Conservation (phyloP, 2,888 invertebrate species). For the Chouioia cunea region DNA sequence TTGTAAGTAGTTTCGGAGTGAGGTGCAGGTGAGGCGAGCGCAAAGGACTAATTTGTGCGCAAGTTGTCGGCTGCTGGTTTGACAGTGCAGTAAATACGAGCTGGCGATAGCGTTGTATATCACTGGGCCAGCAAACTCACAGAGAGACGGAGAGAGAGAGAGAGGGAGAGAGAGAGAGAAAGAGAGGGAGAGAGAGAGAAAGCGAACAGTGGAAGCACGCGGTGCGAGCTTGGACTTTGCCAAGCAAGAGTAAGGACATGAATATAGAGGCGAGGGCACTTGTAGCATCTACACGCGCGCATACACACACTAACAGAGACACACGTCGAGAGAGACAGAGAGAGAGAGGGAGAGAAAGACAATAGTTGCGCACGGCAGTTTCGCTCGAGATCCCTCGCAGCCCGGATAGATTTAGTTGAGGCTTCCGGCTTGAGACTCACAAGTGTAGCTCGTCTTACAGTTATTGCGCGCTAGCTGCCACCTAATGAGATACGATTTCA, state of each 20-base stretch:
- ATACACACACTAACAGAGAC: too few relatives aligned
- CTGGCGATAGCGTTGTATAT: conserved; percentile 65
- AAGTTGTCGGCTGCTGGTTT: conserved; percentile 67
- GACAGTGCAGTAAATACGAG: conserved; percentile 68
- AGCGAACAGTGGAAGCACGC: too few relatives aligned
- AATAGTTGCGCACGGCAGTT: conserved; percentile 28
- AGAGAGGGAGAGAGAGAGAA: too few relatives aligned
- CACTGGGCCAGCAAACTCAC: conserved; percentile 55
- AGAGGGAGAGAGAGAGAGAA: too few relatives aligned
- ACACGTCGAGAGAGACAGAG: too few relatives aligned
- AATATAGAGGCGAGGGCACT: neutral
- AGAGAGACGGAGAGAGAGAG: conserved; percentile 50
- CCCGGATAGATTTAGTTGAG: conserved; percentile 39
- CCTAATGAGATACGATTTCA: conserved; percentile 53
- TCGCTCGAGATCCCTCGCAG: conserved; percentile 32
- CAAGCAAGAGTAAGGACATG: conserved; percentile 13
- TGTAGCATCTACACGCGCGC: conserved; percentile 1
- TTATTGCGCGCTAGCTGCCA: conserved; percentile 39
- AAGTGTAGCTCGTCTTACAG: conserved; percentile 33
- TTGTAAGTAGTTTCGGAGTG: conserved; percentile 16
- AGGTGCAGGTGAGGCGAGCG: conserved; percentile 9
- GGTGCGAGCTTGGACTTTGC: conserved; percentile 20
- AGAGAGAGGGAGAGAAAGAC: neutral
- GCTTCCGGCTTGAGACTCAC: conserved; percentile 47
- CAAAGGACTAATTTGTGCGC: conserved; percentile 65